Conservation (phyloP, 2,797 vertebrate species). For the Strix occidentalis region DNA sequence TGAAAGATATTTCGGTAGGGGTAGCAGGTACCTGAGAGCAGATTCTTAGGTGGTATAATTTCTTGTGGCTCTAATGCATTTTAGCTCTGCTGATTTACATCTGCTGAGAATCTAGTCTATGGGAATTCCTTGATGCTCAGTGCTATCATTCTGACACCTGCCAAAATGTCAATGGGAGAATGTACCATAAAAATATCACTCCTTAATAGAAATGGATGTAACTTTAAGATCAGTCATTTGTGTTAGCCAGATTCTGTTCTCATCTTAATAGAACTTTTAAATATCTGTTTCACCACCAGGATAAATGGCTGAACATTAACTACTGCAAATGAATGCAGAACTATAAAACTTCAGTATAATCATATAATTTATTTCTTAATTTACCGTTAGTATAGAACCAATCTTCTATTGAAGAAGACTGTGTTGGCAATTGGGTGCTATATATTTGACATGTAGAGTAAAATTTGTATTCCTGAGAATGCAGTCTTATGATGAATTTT, state of each 20-base stretch:
- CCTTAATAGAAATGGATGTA: slow-evolving; percentile 2
- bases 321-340: slow-evolving; percentile 21
- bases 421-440: background rate
- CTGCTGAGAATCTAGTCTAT: slow-evolving; percentile 9
- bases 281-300: slow-evolving; percentile 16
- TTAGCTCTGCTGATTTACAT: slow-evolving; percentile 38
- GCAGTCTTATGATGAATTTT: background rate
- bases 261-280: slow-evolving; percentile 22
- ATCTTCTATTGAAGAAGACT: background rate
- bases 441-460: background rate
- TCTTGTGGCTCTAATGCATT: background rate
- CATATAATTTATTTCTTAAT: slow-evolving; percentile 41
- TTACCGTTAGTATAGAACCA: background rate
- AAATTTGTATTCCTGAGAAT: background rate
- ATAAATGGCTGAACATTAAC: slow-evolving; percentile 31
- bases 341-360: slow-evolving; percentile 2
- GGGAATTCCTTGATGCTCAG: slow-evolving; percentile 21
- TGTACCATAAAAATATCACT: slow-evolving; percentile 29
- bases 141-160: slow-evolving; percentile 32
- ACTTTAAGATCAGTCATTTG: slow-evolving; percentile 13
- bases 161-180: slow-evolving; percentile 40
- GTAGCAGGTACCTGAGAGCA: background rate
- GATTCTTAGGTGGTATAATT: background rate
- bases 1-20: background rate
- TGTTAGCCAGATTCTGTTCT: slow-evolving; percentile 5